Base-by-base conservation (phyloP, 2,797 vertebrate genomes). In the Myotis pilosus region DNA sequence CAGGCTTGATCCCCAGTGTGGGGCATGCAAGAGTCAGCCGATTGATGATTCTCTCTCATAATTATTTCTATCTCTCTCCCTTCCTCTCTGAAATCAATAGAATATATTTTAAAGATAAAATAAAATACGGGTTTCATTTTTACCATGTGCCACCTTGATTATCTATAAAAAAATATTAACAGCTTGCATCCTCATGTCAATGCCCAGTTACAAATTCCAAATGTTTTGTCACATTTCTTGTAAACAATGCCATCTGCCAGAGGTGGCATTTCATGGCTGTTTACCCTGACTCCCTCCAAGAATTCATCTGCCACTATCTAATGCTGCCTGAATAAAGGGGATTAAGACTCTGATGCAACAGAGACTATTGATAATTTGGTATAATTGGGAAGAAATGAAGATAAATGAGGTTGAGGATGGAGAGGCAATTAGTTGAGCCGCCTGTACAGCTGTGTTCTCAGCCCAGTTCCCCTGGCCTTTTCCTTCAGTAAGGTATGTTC, bases 341-440 rank as follows among this genome's bases (percentile, higher is more conserved):
- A 99, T 99, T 99, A 99, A 98, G 98, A 98, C 98, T 99, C 98
- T 98, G 98, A 99, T 98, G 98, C 98, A 99, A 99, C 98, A 99
- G 98, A 99, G 99, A 99, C 98, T 99, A 99, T 99, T 99, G 98
- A 99, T 99, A 99, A 99, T 99, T 99, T 99, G 98, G 98, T 98
- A 98, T 99, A 99, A 99, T 99, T 99, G 98, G 98, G 98, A 99
- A 99, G 98, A 99, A 99, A 99, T 99, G 98, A 99, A 99, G 99
- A 99, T 99, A 99, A 99, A 99, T 99, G 99, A 99, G 98, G 98
- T 98, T 98, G 98, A 99, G 98, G 98, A 98, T 98, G 98, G 98
- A 98, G 98, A 99, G 98, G 98, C 98, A 99, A 99, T 99, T 99
- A 99, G 98, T 97, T 98, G 98, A 98, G 98, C 98, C 96, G 98